These are phyloP conservation scores for Hoplostethus mediterraneus DNA, from an alignment of 2,797 vertebrate genomes.

Conservation along the genomic window DNA sequence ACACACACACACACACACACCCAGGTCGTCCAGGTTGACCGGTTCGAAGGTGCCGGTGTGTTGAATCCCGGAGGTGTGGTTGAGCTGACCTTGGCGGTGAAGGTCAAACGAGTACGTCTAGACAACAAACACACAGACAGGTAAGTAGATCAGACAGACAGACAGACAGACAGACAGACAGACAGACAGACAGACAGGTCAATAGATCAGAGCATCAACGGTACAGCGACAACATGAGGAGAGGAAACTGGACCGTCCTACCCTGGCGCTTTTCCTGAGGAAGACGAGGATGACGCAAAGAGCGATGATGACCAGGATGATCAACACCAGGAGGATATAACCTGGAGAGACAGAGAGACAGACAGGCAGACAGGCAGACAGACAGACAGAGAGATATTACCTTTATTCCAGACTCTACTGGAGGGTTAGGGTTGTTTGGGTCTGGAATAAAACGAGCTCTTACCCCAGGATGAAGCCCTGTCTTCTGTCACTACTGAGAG, in stretches of 20 bases:
- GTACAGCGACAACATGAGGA: no score
- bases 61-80: background rate
- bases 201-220: no score
- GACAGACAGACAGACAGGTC: no score
- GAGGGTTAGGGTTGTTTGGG: no score
- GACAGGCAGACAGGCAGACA: background rate
- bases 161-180: background rate
- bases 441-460: no score
- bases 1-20: constrained; percentile 40
- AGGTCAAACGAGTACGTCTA: constrained; percentile 75
- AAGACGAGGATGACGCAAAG: constrained; percentile 64
- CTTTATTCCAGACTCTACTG: no score
- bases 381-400: no score
- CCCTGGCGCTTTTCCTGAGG: constrained; percentile 61
- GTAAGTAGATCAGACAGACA: background rate
- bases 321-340: constrained; percentile 58
- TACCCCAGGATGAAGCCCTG: background rate
- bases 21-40: constrained; percentile 68
- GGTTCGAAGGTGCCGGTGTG: constrained; percentile 65
- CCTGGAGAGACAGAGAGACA: constrained; percentile 31
- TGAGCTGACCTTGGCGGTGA: constrained; percentile 27
- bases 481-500: background rate
- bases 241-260: constrained; percentile 5
- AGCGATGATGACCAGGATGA: constrained; percentile 49
- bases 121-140: background rate